A percentile compares a stretch with the other conserved stretches of the same genome.
Evolutionary conservation across 2,888 invertebrate species (phyloP).

Genomic region (Mimas tiliae): DNA sequence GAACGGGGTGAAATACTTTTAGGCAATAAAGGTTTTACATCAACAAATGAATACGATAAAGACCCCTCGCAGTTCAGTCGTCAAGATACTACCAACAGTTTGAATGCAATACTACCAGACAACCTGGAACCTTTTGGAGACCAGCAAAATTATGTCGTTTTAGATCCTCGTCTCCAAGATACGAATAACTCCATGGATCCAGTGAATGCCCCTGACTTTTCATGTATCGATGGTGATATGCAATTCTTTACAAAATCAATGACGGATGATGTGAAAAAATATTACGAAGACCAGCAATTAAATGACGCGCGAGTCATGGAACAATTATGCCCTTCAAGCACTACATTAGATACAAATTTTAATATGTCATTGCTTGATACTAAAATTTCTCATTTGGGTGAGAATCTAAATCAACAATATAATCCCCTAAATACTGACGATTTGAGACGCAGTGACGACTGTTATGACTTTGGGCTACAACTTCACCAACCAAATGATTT

Average conservation of each 20-base stretch:
- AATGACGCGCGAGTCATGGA: conserved; percentile 69
- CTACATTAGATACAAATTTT: conserved; percentile 70
- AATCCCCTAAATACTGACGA: conserved; percentile 68
- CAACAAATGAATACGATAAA: conserved; percentile 59
- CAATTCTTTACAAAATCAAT: conserved; percentile 79
- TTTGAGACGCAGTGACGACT: conserved; percentile 68
- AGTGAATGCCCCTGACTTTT: conserved; percentile 69
- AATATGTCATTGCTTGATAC: conserved; percentile 72
- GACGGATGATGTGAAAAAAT: conserved; percentile 80
- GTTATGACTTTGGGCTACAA: conserved; percentile 73
- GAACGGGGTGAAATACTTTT: conserved; percentile 76
- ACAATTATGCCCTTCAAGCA: conserved; percentile 71
- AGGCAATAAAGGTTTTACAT: conserved; percentile 59
- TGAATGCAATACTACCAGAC: conserved; percentile 74
- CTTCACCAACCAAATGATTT: conserved; percentile 69
- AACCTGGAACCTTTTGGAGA: conserved; percentile 74
- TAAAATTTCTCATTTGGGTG: conserved; percentile 65
- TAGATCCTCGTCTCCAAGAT: conserved; percentile 67
- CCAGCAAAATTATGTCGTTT: conserved; percentile 73
- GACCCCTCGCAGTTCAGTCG: conserved; percentile 56
- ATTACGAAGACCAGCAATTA: conserved; percentile 74
- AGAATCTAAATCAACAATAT: conserved; percentile 65
- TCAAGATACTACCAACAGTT: conserved; percentile 70
- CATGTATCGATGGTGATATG: conserved; percentile 79
- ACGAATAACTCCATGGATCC: conserved; percentile 61